Percentiles rank a stretch among this genome's conserved stretches.
Evolutionary conservation across 2,888 invertebrate genomes (phyloP).

Genomic region (Epinotia ramella): DNA sequence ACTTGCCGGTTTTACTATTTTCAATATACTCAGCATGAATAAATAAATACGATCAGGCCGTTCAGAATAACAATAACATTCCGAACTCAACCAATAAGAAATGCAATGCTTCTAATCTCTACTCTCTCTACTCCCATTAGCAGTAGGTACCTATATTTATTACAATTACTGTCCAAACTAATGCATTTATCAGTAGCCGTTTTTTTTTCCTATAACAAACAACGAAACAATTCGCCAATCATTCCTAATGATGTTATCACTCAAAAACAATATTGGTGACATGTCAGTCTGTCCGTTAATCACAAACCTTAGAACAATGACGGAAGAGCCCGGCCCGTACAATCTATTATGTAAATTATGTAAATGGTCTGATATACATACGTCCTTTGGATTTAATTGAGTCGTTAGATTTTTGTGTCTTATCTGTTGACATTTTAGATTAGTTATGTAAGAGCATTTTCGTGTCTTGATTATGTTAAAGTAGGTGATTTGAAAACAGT

Average conservation of each 20-base stretch:
- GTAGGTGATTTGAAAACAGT: neutral
- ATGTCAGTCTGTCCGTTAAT: slow-evolving; percentile 15
- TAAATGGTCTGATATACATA: slow-evolving; percentile 37
- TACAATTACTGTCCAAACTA: too few species aligned
- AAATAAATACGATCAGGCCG: too few species aligned
- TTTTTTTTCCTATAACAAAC: neutral
- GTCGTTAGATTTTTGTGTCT: slow-evolving; percentile 8
- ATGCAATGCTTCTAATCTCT: too few species aligned
- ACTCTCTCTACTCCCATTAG: too few species aligned
- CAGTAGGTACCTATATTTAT: too few species aligned
- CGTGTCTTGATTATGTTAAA: neutral
- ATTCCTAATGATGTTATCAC: slow-evolving; percentile 27
- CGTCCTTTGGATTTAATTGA: slow-evolving; percentile 25
- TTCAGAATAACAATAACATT: too few species aligned
- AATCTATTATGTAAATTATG: slow-evolving; percentile 40
- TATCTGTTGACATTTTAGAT: slow-evolving; percentile 22
- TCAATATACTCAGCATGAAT: too few species aligned
- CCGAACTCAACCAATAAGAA: too few species aligned
- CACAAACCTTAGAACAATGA: slow-evolving; percentile 33
- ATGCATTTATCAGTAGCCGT: neutral
- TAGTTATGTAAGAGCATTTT: slow-evolving; percentile 7
- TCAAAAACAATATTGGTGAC: slow-evolving; percentile 33
- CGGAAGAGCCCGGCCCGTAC: slow-evolving; percentile 42
- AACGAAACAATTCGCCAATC: slow-evolving; percentile 24
- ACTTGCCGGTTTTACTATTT: too few species aligned